Evolutionary conservation across 1,140 invertebrate genomes (phyloP), one percentile per base, ranked within the genome.

Genomic region (Drosophila busckii): DNA sequence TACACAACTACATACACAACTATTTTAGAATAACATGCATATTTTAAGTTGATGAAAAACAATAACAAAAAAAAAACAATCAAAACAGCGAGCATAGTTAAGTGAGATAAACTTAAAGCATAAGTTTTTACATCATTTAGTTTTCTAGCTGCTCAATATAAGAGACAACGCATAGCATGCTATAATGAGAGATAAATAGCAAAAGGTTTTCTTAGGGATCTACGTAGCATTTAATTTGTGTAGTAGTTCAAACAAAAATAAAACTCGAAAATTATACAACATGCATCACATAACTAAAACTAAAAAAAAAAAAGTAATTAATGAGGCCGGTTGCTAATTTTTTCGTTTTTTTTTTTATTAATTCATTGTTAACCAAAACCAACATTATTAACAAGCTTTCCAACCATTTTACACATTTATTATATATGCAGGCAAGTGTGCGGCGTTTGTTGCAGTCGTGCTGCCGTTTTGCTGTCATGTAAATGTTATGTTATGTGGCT

Each of bases 391-490:
- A 82, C 76, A 58, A 69, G 75, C 46, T 82, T 80, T 59, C 75
- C 75, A 82, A 50, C 55, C 54, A 64, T 68, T 68, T 49, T 68
- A 68, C 73, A 78, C 49, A 55, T 82, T 82, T 82, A 75, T 82
- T 66, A 82, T 82, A 75, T 82, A 82, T 65, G 75, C 75, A 82
- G 75, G 75, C 71, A 70, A 61, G 64, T 68, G 73, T 80, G 75
- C 52, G 71, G 73, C 73, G 65, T 68, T 80, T 76, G 71, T 80
- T 78, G 73, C 73, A 50, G 73, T 73, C 55, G 49, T 56, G 52
- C 54, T 38, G 53, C 53, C 45, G 54, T 41, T 35, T 50, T 28
- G 45, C 37, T 29, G 34, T 20, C 13, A 52, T 62, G 55, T 55
- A 50, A 44, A 56, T 60, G 45, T 50, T 63, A 45, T 45, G 41